Evolutionary conservation across 1,140 invertebrate species (phyloP), one percentile per base, ranked within the genome.

Genomic region (Pissodes strobi): DNA sequence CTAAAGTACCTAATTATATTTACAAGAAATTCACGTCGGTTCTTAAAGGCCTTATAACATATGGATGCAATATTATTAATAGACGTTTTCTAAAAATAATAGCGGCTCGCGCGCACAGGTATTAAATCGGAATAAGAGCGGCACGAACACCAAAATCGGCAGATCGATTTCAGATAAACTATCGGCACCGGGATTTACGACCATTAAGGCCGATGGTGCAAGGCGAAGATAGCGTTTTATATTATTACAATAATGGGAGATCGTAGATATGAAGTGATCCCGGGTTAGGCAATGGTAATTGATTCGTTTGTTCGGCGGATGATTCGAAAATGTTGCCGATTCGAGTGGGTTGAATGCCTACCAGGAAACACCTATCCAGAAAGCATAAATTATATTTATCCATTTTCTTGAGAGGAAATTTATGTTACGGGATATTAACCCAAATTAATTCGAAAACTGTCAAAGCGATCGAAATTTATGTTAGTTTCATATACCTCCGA

Each of bases 221-320:
- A 39, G 52, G 52, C 25, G 52, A 56, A 41, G 52, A 56, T 56
- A 56, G 52, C 10, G 19, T 39, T 30, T 56, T 56, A 19, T 56
- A 21, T 27, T 22, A 56, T 56, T 56, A 56, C 41, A 56, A 56
- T 56, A 13, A 18, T n/a, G n/a, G n/a, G n/a, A 56, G 52, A 56
- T 56, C 22, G 12, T n/a, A 39, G 52, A 53, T 53, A 53, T 17
- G 49, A 49, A 22, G n/a, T n/a, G n/a, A n/a, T n/a, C n/a, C n/a
- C n/a, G n/a, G n/a, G n/a, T n/a, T n/a, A n/a, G n/a, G n/a, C n/a
- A n/a, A n/a, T n/a, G n/a, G n/a, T n/a, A n/a, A n/a, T n/a, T n/a
- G n/a, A n/a, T n/a, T n/a, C n/a, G n/a, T n/a, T n/a, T n/a, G n/a
- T n/a, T n/a, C n/a, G n/a, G n/a, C n/a, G n/a, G n/a, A n/a, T n/a